Conservation (phyloP, 1,140 invertebrate genomes). For the Anadara kagoshimensis region DNA sequence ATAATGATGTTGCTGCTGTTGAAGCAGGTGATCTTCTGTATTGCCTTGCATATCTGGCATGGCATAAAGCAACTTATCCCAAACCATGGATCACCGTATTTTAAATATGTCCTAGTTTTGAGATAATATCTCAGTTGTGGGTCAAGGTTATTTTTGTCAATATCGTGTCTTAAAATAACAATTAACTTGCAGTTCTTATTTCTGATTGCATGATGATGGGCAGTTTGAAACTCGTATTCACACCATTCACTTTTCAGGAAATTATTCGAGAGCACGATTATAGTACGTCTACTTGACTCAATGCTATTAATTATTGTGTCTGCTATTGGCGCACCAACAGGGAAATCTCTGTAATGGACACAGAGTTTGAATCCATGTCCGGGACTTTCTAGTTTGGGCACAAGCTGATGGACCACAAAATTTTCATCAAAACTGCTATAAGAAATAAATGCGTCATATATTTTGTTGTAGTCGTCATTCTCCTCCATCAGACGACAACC, state of each 20-base stretch:
- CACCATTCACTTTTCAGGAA: slow-evolving; percentile 56
- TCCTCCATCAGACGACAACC: slow-evolving; percentile 44
- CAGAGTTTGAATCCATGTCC: slow-evolving; percentile 56
- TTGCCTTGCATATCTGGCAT: slow-evolving; percentile 77
- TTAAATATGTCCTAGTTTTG: slow-evolving; percentile 80
- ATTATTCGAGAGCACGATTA: slow-evolving; percentile 45
- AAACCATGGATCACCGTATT: slow-evolving; percentile 86
- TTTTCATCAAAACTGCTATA: slow-evolving; percentile 58
- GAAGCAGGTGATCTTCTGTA: too few relatives aligned
- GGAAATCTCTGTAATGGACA: slow-evolving; percentile 58
- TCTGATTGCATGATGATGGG: slow-evolving; percentile 46
- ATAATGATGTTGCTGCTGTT: too few relatives aligned
- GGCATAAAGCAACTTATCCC: slow-evolving; percentile 94
- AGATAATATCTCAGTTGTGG: slow-evolving; percentile 52
- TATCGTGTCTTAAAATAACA: slow-evolving; percentile 44
- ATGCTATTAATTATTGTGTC: slow-evolving; percentile 54
- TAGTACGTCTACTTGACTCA: slow-evolving; percentile 52
- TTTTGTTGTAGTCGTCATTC: slow-evolving; percentile 35
- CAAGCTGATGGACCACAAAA: slow-evolving; percentile 53
- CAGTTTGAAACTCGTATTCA: slow-evolving; percentile 58
- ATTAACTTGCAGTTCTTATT: slow-evolving; percentile 45
- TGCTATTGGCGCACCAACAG: slow-evolving; percentile 52
- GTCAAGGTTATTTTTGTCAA: slow-evolving; percentile 39
- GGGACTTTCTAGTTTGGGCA: slow-evolving; percentile 54
- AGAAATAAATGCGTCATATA: slow-evolving; percentile 61